Evolutionary conservation across 2,888 invertebrate genomes (phyloP), one percentile per base, ranked within the genome.

Genomic region (Buathra laborator): DNA sequence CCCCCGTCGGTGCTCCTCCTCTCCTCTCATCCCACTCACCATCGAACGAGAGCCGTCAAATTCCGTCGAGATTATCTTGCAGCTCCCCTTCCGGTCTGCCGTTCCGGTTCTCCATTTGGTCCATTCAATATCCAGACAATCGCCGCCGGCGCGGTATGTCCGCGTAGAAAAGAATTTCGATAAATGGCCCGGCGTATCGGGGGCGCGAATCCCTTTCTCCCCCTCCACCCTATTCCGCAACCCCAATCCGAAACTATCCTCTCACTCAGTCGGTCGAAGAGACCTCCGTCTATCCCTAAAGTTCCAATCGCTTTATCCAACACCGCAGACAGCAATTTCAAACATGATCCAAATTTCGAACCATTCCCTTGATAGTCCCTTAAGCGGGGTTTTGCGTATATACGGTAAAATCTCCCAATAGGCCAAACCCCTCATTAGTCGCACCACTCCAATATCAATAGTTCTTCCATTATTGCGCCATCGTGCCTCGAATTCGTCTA

Each of bases 41-140:
- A 37, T 19, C 51, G 53, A 72, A 71, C 77, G 56, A 72, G 59
- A 64, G 78, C 68, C 75, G 83, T 83, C 74, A 79, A 83, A 83
- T 83, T 83, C 79, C 82, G 56, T 53, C 74, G 74, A 83, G 86
- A 87, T 87, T 87, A 87, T 86, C 84, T 80, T 70, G 77, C 76
- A 51, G 71, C 79, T 37, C 72, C 68, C 78, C 44, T 77, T 46
- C 72, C 66, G 48, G 51, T 56, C 79, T 43, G 62, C 68, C 74
- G 68, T 79, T 75, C 75, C 75, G 64, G 74, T 75, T 37, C 53
- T 46, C 59, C 77, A 59, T 68, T 77, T 68, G 44, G 83, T 79
- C 87, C 87, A 87, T 89, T 89, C 87, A 88, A 87, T 88, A 87
- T 84, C 87, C 86, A 88, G 86, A 89, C 89, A 89, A 89, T 87